Percentiles rank a stretch among this genome's conserved stretches.
These are phyloP conservation scores for Rhinatrema bivittatum DNA, from an alignment of 2,797 vertebrate species.

Conservation along the genomic window DNA sequence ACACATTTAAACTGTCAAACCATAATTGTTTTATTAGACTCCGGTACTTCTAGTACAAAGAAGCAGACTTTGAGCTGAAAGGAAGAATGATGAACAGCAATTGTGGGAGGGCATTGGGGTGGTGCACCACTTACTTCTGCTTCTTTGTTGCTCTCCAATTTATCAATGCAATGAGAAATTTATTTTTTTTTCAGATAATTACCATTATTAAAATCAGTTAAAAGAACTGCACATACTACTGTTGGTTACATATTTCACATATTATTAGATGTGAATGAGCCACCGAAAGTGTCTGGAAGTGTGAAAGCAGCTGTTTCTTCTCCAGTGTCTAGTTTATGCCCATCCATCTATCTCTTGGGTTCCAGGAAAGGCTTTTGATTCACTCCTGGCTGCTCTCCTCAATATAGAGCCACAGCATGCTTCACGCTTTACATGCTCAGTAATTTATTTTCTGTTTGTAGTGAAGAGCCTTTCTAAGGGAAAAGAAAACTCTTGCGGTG, in stretches of 20 bases:
- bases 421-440: constrained; percentile 32
- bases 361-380: constrained; percentile 18
- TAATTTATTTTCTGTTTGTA: too few species aligned
- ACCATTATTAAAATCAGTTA: constrained; percentile 45
- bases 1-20: constrained; percentile 53
- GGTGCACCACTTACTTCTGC: constrained; percentile 25
- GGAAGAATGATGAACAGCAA: constrained; percentile 47
- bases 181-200: constrained; percentile 43
- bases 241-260: constrained; percentile 10
- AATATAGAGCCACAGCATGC: constrained; percentile 33
- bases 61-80: constrained; percentile 37
- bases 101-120: constrained; percentile 35
- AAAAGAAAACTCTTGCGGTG: too few species aligned
- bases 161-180: constrained; percentile 35
- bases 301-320: constrained; percentile 18
- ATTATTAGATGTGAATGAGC: constrained; percentile 41
- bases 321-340: constrained; percentile 13
- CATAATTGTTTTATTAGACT: constrained; percentile 62
- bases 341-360: background rate
- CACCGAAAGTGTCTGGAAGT: constrained; percentile 8
- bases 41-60: constrained; percentile 49
- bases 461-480: too few species aligned
- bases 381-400: constrained; percentile 27
- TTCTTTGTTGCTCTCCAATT: constrained; percentile 45
- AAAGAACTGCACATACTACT: constrained; percentile 30